Evolutionary conservation across 2,888 invertebrate genomes (phyloP).

Genomic region (Adela reaumurella): DNA sequence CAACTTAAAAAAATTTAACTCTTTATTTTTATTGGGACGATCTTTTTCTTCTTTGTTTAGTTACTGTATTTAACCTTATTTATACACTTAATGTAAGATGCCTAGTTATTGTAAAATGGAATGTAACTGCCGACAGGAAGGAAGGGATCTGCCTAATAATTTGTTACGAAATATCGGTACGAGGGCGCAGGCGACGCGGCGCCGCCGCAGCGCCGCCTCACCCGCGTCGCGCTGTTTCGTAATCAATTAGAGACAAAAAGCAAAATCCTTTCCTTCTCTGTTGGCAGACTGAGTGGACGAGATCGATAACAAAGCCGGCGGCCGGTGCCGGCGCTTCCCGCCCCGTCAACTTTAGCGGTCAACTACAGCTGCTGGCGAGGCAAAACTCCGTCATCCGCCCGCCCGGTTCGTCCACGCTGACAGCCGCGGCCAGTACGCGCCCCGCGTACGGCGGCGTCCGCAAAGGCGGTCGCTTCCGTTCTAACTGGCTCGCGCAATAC

Average conservation of each 20-base stretch:
- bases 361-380: conserved; percentile 14
- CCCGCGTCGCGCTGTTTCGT: not conserved
- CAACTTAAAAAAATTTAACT: not conserved
- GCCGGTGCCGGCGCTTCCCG: conserved; percentile 14
- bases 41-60: conserved; percentile 32
- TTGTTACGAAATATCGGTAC: conserved; percentile 7
- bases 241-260: conserved; percentile 16
- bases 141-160: conserved; percentile 41
- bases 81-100: no score
- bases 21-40: conserved; percentile 18
- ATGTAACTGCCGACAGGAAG: conserved; percentile 29
- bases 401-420: conserved; percentile 8
- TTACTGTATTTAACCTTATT: not conserved
- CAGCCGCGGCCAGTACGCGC: conserved; percentile 14
- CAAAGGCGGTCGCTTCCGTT: conserved; percentile 65
- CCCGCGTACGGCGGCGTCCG: conserved; percentile 20
- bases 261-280: conserved; percentile 64
- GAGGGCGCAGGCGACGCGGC: not conserved
- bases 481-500: conserved; percentile 65
- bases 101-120: not conserved
- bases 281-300: conserved; percentile 60
- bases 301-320: conserved; percentile 23
- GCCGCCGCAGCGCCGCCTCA: not conserved
- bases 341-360: conserved; percentile 21
- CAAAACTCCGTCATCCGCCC: conserved; percentile 28